Evolutionary conservation across 2,888 invertebrate genomes (phyloP), one percentile per base, ranked within the genome.

Genomic region (Cataglyphis livida): DNA sequence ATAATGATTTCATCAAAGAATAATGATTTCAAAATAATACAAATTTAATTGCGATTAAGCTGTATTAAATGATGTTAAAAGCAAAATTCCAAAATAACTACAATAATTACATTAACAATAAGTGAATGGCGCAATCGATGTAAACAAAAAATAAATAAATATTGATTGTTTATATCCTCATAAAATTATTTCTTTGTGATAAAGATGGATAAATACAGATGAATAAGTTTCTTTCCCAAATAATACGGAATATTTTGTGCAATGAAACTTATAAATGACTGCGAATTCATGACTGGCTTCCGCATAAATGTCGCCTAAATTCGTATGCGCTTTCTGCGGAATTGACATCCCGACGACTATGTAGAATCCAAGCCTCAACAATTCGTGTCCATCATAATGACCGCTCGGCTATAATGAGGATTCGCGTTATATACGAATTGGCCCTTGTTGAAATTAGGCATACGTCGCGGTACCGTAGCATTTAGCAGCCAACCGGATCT

Each of bases 401-500:
- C 35, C 21, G 44, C 44, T 25, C 70, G 70, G 44, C 44, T 25
- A 18, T 18, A 75, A 66, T 70, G 70, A n/a, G 59, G 21, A 70
- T 48, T 70, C 35, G 78, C 32, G 70, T 79, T 21, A 57, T 71
- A 28, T 74, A 81, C 62, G 51, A 74, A 28, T 74, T 78, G 68
- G 32, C 28, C 44, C 62, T 84, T 84, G 61, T 84, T 91, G 85
- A 88, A 91, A 92, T 84, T 87, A 94, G 94, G 94, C 89, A 94
- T 94, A 89, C 93, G 94, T 85, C 93, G 94, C 89, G 94, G 93
- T 92, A 93, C 94, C 90, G 93, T 94, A 93, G 93, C 93, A 91
- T 94, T 94, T 94, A 94, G 94, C 93, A 94, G 94, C 88, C 94
- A 94, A 71, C 94, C 94, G 78, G 93, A 94, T 84, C 82, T 94